Base-by-base conservation (phyloP, 2,888 invertebrate species). In the Drosophila diplacantha region DNA sequence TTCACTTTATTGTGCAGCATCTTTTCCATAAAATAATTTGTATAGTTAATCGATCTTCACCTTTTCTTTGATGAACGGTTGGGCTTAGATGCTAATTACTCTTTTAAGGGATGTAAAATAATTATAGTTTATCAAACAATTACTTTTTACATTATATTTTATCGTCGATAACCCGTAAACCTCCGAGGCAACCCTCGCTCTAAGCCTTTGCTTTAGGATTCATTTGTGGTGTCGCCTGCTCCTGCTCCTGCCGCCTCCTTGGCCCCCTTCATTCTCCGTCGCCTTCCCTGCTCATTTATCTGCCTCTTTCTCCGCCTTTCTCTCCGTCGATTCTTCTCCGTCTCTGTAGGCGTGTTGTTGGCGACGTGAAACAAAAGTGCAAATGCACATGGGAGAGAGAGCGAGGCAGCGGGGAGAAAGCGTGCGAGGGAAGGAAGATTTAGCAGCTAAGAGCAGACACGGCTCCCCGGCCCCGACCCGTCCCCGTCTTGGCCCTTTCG, bases 281-380 rank as follows among this genome's bases (percentile, higher is more conserved):
- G 44, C 29, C 9, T 16, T 26, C 35, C 20, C 24, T 24, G 26
- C 31, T 24, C 14, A 35, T 18, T 18, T 34, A 43, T 50, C 62
- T 47, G 22, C 18, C 31, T 49, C 66, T 14, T 9, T n/a, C 18
- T 20, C 18, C 14, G n/a, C 31, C 11, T 5, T 31, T n/a, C 11
- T 31, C 38, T 50, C 54, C 9, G 12, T 26, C 9, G 24, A 20
- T 6, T 54, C 58, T 49, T 51, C 65, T 46, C 20, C 29, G 4
- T 8, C 22, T 55, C 67, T 50, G 60, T 65, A 69, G 69, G 69
- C 69, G 69, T 69, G 64, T 46, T 51, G 58, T 64, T 73, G 57
- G 44, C 58, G 57, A 60, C 62, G 59, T 53, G 41, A 58, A 73
- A 69, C 70, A 64, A 72, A 73, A 63, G 64, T 68, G 65, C 65